phyloP scores from a whole-genome alignment of 2,113 vertebrate genomes.

The Rhea americana region DNA sequence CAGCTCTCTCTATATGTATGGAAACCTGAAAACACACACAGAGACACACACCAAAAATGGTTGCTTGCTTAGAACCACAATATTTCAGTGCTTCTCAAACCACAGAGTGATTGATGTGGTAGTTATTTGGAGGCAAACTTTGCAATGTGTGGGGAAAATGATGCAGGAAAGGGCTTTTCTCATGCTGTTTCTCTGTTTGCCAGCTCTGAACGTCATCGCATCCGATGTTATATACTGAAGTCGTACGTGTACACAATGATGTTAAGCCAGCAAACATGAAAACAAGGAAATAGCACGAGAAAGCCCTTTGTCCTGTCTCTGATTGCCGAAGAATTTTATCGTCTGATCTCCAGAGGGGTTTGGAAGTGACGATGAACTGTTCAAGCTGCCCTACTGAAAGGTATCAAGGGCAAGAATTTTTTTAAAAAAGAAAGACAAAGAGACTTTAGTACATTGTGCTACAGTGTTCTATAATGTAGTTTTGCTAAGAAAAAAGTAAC shows the following conservation, averaged over 20 bases:
- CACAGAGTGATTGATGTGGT: neutral
- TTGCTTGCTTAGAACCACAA: neutral
- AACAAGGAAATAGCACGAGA: constrained; percentile 79
- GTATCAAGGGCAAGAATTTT: constrained; percentile 69
- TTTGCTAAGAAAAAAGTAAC: constrained; percentile 59
- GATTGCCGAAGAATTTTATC: constrained; percentile 71
- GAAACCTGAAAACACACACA: neutral
- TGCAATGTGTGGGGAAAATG: constrained; percentile 41
- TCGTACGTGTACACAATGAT: constrained; percentile 72
- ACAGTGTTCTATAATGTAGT: constrained; percentile 63
- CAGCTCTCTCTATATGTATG: neutral
- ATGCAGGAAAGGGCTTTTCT: constrained; percentile 69
- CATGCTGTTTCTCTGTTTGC: constrained; percentile 77
- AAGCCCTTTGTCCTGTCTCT: constrained; percentile 72
- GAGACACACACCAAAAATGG: neutral
- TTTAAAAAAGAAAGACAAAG: constrained; percentile 59
- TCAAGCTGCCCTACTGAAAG: constrained; percentile 73
- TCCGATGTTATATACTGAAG: constrained; percentile 72
- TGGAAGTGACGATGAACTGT: constrained; percentile 74
- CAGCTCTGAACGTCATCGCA: constrained; percentile 73
- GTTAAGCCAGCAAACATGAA: constrained; percentile 74
- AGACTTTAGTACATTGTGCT: constrained; percentile 62
- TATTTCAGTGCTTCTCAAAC: neutral
- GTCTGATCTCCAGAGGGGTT: constrained; percentile 69
- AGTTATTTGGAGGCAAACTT: constrained; percentile 11